A percentile compares a stretch with the other conserved stretches of the same genome.
Conservation (phyloP, 1,140 invertebrate species). For the Apis mellifera region DNA sequence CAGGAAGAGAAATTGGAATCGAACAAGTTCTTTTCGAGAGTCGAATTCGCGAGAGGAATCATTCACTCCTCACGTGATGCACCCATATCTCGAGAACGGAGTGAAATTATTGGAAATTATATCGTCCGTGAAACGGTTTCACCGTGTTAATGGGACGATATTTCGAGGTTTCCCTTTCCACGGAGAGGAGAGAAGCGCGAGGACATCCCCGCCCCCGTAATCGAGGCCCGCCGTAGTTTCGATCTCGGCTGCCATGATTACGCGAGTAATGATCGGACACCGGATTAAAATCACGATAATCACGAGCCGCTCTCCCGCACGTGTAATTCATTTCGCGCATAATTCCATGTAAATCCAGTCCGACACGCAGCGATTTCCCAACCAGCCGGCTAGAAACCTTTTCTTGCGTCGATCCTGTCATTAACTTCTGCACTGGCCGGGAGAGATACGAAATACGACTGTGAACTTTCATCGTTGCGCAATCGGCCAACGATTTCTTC, state of each 20-base stretch:
- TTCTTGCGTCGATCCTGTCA: slow-evolving; percentile 26
- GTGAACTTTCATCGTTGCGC: slow-evolving; percentile 33
- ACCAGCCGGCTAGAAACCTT: slow-evolving; percentile 9
- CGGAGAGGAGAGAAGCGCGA: neutral
- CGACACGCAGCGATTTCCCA: neutral
- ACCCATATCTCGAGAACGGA: neutral
- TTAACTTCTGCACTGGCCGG: slow-evolving; percentile 29
- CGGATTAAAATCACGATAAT: slow-evolving; percentile 5
- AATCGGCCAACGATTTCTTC: slow-evolving; percentile 9
- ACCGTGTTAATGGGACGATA: slow-evolving; percentile 47
- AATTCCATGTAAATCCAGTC: slow-evolving; percentile 23
- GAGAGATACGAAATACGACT: slow-evolving; percentile 17
- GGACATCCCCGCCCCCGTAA: slow-evolving; percentile 47
- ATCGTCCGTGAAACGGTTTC: slow-evolving; percentile 30
- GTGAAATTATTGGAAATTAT: slow-evolving; percentile 46
- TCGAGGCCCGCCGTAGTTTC: slow-evolving; percentile 64
- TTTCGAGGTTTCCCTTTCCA: slow-evolving; percentile 45
- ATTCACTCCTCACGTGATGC: neutral
- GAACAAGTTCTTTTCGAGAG: too few relatives aligned
- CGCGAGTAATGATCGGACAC: slow-evolving; percentile 44
- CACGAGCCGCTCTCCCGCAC: neutral
- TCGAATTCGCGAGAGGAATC: too few relatives aligned
- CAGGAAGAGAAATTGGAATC: too few relatives aligned
- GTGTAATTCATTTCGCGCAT: neutral
- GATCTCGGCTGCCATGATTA: slow-evolving; percentile 38